Conservation (phyloP, 2,113 vertebrate genomes). For the Psittacula cyanocephala region DNA sequence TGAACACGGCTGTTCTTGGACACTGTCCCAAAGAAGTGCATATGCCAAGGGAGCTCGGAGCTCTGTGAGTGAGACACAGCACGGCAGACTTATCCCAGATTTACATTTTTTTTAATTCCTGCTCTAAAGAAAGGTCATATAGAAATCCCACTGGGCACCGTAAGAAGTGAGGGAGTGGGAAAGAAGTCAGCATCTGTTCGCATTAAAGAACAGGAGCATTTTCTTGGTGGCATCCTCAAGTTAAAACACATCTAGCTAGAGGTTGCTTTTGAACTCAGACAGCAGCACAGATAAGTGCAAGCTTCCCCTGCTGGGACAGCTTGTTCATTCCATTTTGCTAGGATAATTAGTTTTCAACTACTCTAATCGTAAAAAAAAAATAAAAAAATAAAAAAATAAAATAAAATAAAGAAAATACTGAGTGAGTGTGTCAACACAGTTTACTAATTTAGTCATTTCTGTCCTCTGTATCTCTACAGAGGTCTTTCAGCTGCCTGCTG, state of each 20-base stretch:
- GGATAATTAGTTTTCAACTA: slow-evolving; percentile 45
- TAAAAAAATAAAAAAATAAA: background rate
- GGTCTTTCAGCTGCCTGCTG: slow-evolving; percentile 62
- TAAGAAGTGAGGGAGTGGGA: background rate
- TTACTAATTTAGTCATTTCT: slow-evolving; percentile 62
- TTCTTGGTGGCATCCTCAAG: background rate
- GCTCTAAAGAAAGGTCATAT: slow-evolving; percentile 27
- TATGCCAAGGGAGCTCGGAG: slow-evolving; percentile 4
- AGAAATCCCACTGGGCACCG: slow-evolving; percentile 10
- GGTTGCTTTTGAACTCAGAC: slow-evolving; percentile 29
- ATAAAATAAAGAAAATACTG: slow-evolving; percentile 28
- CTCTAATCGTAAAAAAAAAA: background rate
- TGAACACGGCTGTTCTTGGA: background rate
- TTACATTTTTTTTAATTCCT: slow-evolving; percentile 40
- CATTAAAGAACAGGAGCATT: background rate
- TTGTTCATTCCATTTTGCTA: slow-evolving; percentile 19
- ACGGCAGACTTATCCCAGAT: slow-evolving; percentile 25
- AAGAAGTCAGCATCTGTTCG: slow-evolving; percentile 12
- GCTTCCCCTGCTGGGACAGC: slow-evolving; percentile 16
- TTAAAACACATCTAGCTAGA: background rate
- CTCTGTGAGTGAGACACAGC: background rate
- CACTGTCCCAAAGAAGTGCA: slow-evolving; percentile 35
- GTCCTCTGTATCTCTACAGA: slow-evolving; percentile 28
- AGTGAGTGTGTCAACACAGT: slow-evolving; percentile 37
- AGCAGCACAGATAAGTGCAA: background rate